These are phyloP conservation scores for Chrysemys picta DNA, from an alignment of 2,113 vertebrate genomes.

Conservation along the genomic window DNA sequence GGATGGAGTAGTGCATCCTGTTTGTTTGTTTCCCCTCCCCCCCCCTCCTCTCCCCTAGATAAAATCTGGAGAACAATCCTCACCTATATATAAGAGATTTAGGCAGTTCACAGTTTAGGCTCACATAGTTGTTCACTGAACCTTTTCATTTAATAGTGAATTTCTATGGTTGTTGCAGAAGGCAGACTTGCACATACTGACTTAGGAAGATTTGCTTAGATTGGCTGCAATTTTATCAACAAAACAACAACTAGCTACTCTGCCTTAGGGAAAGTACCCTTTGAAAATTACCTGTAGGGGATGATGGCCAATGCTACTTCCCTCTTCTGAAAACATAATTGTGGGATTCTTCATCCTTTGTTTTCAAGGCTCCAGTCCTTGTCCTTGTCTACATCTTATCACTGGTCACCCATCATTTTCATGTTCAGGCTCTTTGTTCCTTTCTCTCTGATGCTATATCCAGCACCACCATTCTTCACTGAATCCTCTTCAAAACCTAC, in stretches of 20 bases:
- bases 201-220: not conserved
- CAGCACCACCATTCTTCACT: not conserved
- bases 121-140: conserved; percentile 48
- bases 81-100: conserved; percentile 53
- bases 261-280: conserved; percentile 8
- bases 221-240: not conserved
- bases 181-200: not conserved
- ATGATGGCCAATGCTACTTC: not conserved
- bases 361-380: not conserved
- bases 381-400: not conserved
- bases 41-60: not conserved
- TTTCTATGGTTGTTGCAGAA: conserved; percentile 26
- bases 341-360: not conserved
- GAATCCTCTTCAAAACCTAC: not conserved
- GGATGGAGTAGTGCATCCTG: conserved; percentile 52
- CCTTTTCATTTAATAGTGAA: conserved; percentile 24
- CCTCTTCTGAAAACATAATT: not conserved
- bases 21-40: conserved; percentile 59
- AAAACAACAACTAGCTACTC: not conserved
- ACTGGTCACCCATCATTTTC: not conserved
- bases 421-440: not conserved
- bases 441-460: not conserved
- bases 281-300: not conserved
- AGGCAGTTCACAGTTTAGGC: conserved; percentile 37
- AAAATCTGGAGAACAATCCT: conserved; percentile 56